A percentile compares a stretch with the other conserved stretches of the same genome.
Conservation (phyloP, 2,113 vertebrate species). For the Tragelaphus scriptus region DNA sequence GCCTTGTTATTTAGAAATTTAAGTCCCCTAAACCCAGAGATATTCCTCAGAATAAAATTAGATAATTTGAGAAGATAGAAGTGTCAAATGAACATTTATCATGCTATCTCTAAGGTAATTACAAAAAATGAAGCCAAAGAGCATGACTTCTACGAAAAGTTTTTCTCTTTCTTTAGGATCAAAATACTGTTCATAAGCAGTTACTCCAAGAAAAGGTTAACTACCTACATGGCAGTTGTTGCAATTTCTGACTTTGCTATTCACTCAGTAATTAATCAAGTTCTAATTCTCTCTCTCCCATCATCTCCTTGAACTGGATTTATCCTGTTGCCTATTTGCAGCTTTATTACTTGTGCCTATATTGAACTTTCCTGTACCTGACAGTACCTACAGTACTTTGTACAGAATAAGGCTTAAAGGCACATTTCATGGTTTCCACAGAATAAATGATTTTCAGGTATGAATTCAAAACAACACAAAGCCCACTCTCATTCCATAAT, state of each 20-base stretch:
- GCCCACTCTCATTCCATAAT: background rate
- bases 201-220: background rate
- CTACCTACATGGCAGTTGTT: background rate
- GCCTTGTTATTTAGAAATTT: background rate
- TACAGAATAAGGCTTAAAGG: background rate
- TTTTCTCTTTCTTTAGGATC: background rate
- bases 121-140: background rate
- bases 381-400: background rate
- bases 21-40: background rate
- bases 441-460: slow-evolving; percentile 17
- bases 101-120: background rate
- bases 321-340: background rate
- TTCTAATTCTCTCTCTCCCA: background rate
- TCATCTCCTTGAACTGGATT: background rate
- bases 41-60: background rate
- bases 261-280: background rate
- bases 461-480: background rate
- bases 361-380: background rate
- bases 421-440: background rate
- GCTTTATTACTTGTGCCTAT: background rate
- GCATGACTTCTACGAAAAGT: background rate
- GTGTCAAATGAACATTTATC: background rate
- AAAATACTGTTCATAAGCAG: background rate
- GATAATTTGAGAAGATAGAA: background rate
- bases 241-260: background rate